phyloP scores from a whole-genome alignment of 1,140 invertebrate species.

The Caenorhabditis tropicalis region DNA sequence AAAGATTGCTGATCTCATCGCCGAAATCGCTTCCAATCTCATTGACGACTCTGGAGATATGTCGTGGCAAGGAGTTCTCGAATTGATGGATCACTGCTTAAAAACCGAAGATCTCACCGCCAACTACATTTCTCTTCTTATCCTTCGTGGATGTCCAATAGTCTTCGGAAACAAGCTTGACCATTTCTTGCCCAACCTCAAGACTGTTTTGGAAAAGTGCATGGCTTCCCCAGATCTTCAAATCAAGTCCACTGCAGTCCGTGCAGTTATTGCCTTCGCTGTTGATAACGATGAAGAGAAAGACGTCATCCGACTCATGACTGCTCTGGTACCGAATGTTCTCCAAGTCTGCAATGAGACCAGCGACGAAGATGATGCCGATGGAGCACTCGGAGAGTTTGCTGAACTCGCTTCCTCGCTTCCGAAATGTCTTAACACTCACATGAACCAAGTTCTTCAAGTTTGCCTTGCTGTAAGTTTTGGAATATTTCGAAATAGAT shows the following conservation, averaged over 20 bases:
- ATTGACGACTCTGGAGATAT: conserved; percentile 96
- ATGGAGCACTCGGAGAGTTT: conserved; percentile 86
- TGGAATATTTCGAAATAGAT: background rate
- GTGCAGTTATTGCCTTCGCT: conserved; percentile 83
- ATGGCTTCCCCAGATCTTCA: conserved; percentile 25
- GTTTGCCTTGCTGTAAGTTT: conserved; percentile 76
- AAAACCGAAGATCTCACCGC: conserved; percentile 82
- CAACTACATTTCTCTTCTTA: conserved; percentile 94
- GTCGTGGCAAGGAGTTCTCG: conserved; percentile 93
- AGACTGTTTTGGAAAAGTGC: conserved; percentile 57
- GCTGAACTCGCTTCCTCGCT: conserved; percentile 91
- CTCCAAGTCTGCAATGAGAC: conserved; percentile 76
- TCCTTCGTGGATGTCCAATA: conserved; percentile 78
- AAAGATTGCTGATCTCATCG: conserved; percentile 91
- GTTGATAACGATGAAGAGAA: conserved; percentile 88
- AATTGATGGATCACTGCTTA: conserved; percentile 93
- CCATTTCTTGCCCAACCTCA: conserved; percentile 77
- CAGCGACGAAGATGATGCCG: conserved; percentile 80
- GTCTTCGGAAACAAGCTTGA: conserved; percentile 11
- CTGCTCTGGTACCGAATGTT: conserved; percentile 82
- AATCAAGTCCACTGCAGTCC: conserved; percentile 74
- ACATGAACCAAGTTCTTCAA: conserved; percentile 85
- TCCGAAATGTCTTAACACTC: conserved; percentile 87
- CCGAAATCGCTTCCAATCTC: conserved; percentile 91
- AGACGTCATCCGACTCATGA: conserved; percentile 85